Conservation (phyloP, 2,888 invertebrate species). For the Cyclophora albipunctata region DNA sequence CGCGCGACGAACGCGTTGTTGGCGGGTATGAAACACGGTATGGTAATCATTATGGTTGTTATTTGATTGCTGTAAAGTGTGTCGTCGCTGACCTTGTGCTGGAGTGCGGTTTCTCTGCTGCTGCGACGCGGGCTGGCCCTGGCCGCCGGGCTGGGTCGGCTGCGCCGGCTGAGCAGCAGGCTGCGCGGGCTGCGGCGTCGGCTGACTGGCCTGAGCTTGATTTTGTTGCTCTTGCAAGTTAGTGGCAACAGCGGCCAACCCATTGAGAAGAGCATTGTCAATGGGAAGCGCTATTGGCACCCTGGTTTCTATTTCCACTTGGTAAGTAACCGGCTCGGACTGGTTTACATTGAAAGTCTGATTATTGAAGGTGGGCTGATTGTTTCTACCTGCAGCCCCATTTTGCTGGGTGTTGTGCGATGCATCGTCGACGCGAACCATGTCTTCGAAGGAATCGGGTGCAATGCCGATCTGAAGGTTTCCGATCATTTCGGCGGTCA, state of each 20-base stretch:
- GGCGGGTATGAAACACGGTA: too few relatives aligned
- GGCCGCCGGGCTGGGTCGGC: neutral
- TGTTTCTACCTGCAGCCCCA: neutral
- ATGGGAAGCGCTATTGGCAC: slow-evolving; percentile 46
- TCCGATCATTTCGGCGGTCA: too few relatives aligned
- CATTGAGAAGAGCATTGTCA: slow-evolving; percentile 36
- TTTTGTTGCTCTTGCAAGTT: slow-evolving; percentile 2
- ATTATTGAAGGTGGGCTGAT: neutral
- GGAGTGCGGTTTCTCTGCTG: slow-evolving; percentile 6
- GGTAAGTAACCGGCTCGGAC: slow-evolving; percentile 42
- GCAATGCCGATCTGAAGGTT: neutral
- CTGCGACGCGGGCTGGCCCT: too few relatives aligned
- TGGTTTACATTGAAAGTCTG: slow-evolving; percentile 29
- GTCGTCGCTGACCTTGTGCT: neutral
- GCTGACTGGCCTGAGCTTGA: neutral
- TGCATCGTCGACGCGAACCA: too few relatives aligned
- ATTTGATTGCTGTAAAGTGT: slow-evolving; percentile 6
- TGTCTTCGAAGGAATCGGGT: neutral
- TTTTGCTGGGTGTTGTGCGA: neutral
- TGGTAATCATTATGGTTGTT: too few relatives aligned
- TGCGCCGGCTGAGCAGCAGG: neutral
- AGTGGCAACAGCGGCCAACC: slow-evolving; percentile 23
- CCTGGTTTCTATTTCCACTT: slow-evolving; percentile 52
- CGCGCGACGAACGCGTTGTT: too few relatives aligned
- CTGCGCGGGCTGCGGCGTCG: neutral